phyloP scores from a whole-genome alignment of 2,113 vertebrate genomes.

The Brachirus orientalis region DNA sequence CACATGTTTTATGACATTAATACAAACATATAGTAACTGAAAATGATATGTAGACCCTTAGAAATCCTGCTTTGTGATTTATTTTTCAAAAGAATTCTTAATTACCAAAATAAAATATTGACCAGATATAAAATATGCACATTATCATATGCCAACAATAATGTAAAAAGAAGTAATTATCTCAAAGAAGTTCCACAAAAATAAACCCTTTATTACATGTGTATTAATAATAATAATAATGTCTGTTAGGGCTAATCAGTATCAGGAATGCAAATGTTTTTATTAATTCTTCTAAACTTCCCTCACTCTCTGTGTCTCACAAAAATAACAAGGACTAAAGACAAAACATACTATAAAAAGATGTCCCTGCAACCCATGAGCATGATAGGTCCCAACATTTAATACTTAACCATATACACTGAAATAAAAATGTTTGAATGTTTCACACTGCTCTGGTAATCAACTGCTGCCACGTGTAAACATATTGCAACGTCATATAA shows the following conservation, averaged over 20 bases:
- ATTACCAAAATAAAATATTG: too few relatives aligned
- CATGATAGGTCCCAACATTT: neutral
- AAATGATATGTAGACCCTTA: too few relatives aligned
- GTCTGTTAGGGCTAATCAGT: neutral
- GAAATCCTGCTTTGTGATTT: too few relatives aligned
- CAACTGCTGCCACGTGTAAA: neutral
- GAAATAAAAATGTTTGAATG: too few relatives aligned
- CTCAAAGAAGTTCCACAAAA: neutral
- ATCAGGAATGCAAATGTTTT: constrained; percentile 18
- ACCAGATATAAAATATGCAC: too few relatives aligned
- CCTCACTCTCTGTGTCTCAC: neutral
- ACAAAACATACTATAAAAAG: neutral
- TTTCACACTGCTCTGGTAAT: neutral
- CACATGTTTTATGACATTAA: too few relatives aligned
- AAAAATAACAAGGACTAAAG: neutral
- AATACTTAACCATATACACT: neutral
- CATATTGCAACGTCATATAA: too few relatives aligned
- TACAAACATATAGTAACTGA: too few relatives aligned
- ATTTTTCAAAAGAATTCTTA: too few relatives aligned
- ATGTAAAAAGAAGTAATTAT: neutral
- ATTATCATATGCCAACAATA: neutral
- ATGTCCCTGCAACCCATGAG: neutral
- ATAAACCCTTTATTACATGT: constrained; percentile 1
- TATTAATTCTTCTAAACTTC: neutral
- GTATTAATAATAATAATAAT: neutral